Conservation (phyloP, 2,113 vertebrate species). For the Hyla sarda region DNA sequence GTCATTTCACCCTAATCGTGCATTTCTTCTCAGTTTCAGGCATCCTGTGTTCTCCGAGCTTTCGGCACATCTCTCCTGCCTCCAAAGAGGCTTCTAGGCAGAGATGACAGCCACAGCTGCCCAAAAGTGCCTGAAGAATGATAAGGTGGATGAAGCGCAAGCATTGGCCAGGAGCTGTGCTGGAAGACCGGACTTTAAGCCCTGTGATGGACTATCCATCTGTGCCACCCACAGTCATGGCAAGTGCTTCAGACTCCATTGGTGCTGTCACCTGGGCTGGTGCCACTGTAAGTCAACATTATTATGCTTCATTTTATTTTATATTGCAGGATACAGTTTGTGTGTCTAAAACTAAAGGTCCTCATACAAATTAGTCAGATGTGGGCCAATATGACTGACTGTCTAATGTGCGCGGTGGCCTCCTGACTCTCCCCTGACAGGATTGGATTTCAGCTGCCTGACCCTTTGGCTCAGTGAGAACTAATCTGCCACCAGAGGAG, state of each 20-base stretch:
- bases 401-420: no score
- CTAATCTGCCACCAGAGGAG: no score
- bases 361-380: no score
- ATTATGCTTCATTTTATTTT: neutral
- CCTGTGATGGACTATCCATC: slow-evolving; percentile 95
- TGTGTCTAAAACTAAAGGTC: neutral
- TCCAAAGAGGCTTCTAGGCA: slow-evolving; percentile 36
- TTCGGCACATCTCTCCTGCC: slow-evolving; percentile 41
- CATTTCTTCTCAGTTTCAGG: slow-evolving; percentile 27
- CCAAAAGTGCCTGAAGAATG: slow-evolving; percentile 81
- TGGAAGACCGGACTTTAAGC: slow-evolving; percentile 96
- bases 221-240: slow-evolving; percentile 98
- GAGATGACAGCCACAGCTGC: slow-evolving; percentile 78
- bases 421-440: no score
- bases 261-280: slow-evolving; percentile 99
- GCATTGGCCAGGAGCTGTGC: slow-evolving; percentile 95
- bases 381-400: no score
- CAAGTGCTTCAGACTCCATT: slow-evolving; percentile 98
- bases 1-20: neutral
- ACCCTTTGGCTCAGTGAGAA: no score
- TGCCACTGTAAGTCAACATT: slow-evolving; percentile 92
- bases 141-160: slow-evolving; percentile 94
- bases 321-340: neutral
- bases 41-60: slow-evolving; percentile 19
- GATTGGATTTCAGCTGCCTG: no score